Evolutionary conservation across 64 coral and sea anemone genomes (phyloP), one percentile per base, ranked within the genome.

Genomic region (Acropora yongei): DNA sequence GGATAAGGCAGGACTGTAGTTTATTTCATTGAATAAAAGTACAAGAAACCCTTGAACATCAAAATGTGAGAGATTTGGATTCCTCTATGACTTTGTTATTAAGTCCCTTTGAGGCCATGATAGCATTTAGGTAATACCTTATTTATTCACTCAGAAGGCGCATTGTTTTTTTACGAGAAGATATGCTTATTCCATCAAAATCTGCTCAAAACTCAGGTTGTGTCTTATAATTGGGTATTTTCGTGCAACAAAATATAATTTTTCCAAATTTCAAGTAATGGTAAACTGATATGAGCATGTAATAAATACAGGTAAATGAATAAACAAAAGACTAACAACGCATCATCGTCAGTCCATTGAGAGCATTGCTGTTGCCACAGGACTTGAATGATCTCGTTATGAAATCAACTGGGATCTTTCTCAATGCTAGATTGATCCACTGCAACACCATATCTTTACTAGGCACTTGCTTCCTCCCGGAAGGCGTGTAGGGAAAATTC

Each of bases 361-460:
- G 73, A 55, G 87, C 73, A 63, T 78, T 89, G 17, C 73, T 61
- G 55, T 78, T 89, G 6, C 51, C 55, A 74, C 87, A 89, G 53
- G 87, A 78, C 72, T 83, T 91, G 87, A 78, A 89, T 2, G 53
- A 41, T 0, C 66, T 16, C 1, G 16, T 66, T 39, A 89, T 55
- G 42, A 89, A 51, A n/a, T 89, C 87, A 6, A 7, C 87, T 17
- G 75, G 75, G 10, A 89, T 79, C 45, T 78, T 57, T 44, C 11
- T 4, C 74, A 53, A 89, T 0, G 43, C 53, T 60, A 46, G 3
- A 3, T 65, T 3, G 74, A 78, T 44, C 50, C 39, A 78, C 20
- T 78, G 30, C 9, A 89, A 77, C 2, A 78, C 87, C 12, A 76
- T n/a, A 39, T 88, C 60, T 40, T 51, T 47, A 20, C 41, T 41